Evolutionary conservation across 2,113 vertebrate species (phyloP).

Genomic region (Tachuris rubrigastra): DNA sequence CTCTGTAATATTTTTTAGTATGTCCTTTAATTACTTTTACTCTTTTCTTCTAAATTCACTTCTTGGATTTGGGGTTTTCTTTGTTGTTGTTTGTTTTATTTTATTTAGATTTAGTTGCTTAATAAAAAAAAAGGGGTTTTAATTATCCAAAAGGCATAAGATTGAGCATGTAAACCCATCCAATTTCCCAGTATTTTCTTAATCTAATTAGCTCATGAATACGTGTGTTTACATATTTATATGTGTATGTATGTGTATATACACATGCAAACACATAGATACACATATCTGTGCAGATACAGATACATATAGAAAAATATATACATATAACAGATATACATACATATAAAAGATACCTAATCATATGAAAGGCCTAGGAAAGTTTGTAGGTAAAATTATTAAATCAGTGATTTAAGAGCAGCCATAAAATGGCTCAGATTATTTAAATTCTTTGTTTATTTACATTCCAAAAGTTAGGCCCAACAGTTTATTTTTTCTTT

Average conservation of each 20-base stretch:
- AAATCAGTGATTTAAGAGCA: neutral
- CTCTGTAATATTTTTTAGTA: neutral
- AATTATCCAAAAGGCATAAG: neutral
- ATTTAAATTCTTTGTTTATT: neutral
- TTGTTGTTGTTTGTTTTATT: neutral
- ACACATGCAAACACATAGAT: neutral
- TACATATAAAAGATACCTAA: neutral
- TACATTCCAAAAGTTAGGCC: neutral
- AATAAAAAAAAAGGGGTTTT: neutral
- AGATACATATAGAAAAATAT: neutral
- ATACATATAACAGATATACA: too few species aligned
- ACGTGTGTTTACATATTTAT: rapidly evolving
- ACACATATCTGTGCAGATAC: neutral
- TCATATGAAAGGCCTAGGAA: neutral
- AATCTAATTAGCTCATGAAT: neutral
- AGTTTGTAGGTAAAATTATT: neutral
- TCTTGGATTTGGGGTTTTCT: neutral
- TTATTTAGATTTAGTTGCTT: neutral
- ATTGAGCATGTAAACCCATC: neutral
- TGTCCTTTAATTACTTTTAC: neutral
- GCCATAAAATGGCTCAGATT: neutral
- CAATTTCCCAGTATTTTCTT: neutral
- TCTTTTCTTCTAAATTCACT: neutral
- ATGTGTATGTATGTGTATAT: neutral
- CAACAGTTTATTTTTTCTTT: neutral